phyloP scores from a whole-genome alignment of 2,113 vertebrate genomes.

The Crotalus horridus region DNA sequence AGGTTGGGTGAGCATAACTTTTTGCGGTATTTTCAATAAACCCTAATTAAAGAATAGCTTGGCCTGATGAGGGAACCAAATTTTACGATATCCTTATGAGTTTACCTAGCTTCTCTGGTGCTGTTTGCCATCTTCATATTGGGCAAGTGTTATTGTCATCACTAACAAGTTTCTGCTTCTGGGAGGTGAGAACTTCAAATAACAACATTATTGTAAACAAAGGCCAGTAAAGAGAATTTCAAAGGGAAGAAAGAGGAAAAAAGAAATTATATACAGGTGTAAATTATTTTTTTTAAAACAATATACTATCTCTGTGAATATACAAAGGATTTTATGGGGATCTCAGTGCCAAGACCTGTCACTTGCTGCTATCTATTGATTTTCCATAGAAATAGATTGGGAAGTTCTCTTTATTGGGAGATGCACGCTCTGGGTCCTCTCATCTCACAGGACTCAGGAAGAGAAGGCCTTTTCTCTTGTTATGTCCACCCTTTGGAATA shows the following conservation, averaged over 20 bases:
- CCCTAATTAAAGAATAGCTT: background rate
- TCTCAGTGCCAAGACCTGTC: background rate
- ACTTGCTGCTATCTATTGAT: background rate
- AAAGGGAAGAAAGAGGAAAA: background rate
- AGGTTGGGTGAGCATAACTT: background rate
- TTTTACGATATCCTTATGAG: background rate
- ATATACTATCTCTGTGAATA: background rate
- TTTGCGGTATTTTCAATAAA: background rate
- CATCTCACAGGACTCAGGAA: background rate
- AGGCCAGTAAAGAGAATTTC: background rate
- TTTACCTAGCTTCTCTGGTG: background rate
- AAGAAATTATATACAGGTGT: background rate
- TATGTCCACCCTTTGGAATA: background rate
- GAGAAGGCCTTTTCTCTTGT: background rate
- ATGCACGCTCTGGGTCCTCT: background rate
- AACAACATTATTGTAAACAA: background rate
- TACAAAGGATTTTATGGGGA: background rate
- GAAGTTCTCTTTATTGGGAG: background rate
- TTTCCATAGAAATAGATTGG: background rate
- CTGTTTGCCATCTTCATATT: background rate
- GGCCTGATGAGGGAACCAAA: background rate
- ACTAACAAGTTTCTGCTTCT: background rate
- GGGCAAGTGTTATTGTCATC: background rate
- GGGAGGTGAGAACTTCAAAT: background rate
- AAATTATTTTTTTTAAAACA: background rate